phyloP scores from a whole-genome alignment of 30 jellyfish, hydroid and myxozoan species.

The Calvadosia cruxmelitensis region DNA sequence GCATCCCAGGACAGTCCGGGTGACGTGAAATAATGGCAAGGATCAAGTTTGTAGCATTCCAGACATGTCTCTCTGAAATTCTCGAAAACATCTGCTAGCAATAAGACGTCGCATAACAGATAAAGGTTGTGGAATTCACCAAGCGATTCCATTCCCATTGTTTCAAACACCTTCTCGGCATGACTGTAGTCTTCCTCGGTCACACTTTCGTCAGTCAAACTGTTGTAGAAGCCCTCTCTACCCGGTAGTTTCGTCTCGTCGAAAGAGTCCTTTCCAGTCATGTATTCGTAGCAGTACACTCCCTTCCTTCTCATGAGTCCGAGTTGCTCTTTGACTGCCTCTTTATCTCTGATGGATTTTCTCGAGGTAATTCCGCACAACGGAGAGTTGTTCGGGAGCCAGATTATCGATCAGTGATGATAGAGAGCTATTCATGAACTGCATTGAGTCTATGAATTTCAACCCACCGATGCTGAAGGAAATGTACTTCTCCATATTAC shows the following conservation, averaged over 20 bases:
- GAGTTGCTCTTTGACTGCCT: too few species aligned
- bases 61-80: too few species aligned
- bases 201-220: conserved; percentile 2
- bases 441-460: conserved; percentile 16
- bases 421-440: conserved; percentile 20
- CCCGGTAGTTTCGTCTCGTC: conserved; percentile 22
- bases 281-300: conserved; percentile 43
- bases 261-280: conserved; percentile 35
- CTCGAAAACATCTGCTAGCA: too few species aligned
- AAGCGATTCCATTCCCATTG: neutral
- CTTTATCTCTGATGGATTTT: too few species aligned
- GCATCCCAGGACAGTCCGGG: conserved; percentile 24
- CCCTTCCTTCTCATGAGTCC: conserved; percentile 44
- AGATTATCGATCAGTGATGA: conserved; percentile 10
- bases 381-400: conserved; percentile 8
- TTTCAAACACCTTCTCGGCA: conserved; percentile 14
- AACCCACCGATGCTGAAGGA: conserved; percentile 10
- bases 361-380: too few species aligned
- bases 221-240: conserved; percentile 9
- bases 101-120: conserved; percentile 11
- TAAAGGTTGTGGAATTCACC: conserved; percentile 26
- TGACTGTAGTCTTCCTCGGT: conserved; percentile 20
- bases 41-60: too few species aligned
- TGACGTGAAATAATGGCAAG: too few species aligned
- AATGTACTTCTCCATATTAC: conserved; percentile 28